Conservation (phyloP, 2,797 vertebrate species). For the Sebastes kiyomatsui region DNA sequence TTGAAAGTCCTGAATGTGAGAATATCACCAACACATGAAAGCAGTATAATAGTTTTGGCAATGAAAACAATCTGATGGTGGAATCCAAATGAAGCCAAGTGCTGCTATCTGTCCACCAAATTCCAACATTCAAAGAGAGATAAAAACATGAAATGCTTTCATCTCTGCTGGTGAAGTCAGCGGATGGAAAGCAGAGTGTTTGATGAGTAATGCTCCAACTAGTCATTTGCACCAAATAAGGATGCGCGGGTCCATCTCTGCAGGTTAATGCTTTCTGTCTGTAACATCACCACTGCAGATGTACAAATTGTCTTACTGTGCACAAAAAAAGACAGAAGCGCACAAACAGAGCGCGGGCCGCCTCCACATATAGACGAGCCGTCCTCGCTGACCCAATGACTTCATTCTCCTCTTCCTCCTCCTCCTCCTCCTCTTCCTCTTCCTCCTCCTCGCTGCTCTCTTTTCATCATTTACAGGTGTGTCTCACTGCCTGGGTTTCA, state of each 20-base stretch:
- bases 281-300: neutral
- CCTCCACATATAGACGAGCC: slow-evolving; percentile 49
- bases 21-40: neutral
- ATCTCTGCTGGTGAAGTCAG: neutral
- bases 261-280: slow-evolving; percentile 27
- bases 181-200: slow-evolving; percentile 9
- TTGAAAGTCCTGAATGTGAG: slow-evolving; percentile 3
- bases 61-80: neutral
- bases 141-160: neutral
- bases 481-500: slow-evolving; percentile 18
- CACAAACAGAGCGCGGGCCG: slow-evolving; percentile 17
- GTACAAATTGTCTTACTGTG: neutral
- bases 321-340: slow-evolving; percentile 21
- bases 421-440: slow-evolving; percentile 13
- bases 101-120: neutral
- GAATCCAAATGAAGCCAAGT: neutral
- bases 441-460: slow-evolving; percentile 22
- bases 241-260: slow-evolving; percentile 6
- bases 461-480: slow-evolving; percentile 42
- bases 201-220: slow-evolving; percentile 29
- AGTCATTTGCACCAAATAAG: slow-evolving; percentile 22
- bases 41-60: neutral
- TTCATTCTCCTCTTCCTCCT: slow-evolving; percentile 36
- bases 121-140: neutral
- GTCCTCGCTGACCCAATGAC: slow-evolving; percentile 58